These are phyloP conservation scores for Apogon talboti DNA, from an alignment of 2,797 vertebrate genomes.

Conservation along the genomic window DNA sequence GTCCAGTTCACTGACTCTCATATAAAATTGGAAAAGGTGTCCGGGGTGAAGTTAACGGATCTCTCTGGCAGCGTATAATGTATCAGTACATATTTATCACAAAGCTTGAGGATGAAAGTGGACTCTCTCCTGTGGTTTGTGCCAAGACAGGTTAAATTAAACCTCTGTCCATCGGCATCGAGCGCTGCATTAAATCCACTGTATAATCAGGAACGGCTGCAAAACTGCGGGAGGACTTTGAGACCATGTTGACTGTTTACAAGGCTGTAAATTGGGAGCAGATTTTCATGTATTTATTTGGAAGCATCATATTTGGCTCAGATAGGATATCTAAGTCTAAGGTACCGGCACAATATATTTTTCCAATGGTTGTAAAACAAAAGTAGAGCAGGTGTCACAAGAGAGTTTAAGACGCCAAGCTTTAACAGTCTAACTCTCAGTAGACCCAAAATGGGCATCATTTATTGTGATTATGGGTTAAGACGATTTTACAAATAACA, in stretches of 20 bases:
- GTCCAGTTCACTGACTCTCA: slow-evolving; percentile 28
- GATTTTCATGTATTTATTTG: background rate
- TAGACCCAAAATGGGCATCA: background rate
- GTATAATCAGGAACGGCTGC: background rate
- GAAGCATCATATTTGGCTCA: background rate
- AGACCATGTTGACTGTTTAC: slow-evolving; percentile 1
- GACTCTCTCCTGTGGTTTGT: slow-evolving; percentile 18
- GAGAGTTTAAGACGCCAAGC: no score
- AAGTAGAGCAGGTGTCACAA: no score
- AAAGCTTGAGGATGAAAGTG: slow-evolving; percentile 19
- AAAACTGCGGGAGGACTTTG: background rate
- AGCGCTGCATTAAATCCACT: background rate
- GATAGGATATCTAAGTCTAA: no score
- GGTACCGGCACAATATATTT: no score
- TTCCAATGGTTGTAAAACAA: no score
- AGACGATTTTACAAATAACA: slow-evolving; percentile 19
- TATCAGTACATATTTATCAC: slow-evolving; percentile 30
- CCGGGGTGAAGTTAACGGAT: slow-evolving; percentile 22
- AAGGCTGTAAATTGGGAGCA: slow-evolving; percentile 3
- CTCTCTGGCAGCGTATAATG: slow-evolving; percentile 15
- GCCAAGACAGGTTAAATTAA: slow-evolving; percentile 22
- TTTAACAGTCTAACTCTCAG: no score
- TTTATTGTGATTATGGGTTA: slow-evolving; percentile 9
- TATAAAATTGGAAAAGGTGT: slow-evolving; percentile 23
- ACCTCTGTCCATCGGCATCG: slow-evolving; percentile 3